phyloP scores from a whole-genome alignment of 2,888 invertebrate genomes.

The Prosopocoilus inquinatus region DNA sequence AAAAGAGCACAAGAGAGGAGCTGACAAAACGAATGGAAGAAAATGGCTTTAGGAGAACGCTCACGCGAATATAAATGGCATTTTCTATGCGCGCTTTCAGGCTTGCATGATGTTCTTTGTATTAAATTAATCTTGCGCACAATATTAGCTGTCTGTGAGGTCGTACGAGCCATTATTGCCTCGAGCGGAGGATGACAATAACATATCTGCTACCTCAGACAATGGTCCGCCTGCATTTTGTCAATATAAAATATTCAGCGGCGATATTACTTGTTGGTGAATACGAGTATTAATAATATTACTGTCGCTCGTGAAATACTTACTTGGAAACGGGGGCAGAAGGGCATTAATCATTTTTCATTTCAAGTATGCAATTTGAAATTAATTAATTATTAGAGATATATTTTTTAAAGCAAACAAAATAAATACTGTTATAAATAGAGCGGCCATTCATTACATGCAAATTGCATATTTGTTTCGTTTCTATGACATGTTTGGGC shows the following conservation, averaged over 20 bases:
- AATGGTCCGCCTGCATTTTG: slow-evolving; percentile 40
- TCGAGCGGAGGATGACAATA: slow-evolving; percentile 39
- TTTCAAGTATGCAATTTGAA: too few relatives aligned
- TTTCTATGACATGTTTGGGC: too few relatives aligned
- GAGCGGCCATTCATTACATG: too few relatives aligned
- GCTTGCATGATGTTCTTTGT: slow-evolving; percentile 33
- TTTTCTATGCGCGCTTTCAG: slow-evolving; percentile 26
- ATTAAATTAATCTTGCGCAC: slow-evolving; percentile 40
- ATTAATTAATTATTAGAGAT: too few relatives aligned
- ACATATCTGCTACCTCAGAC: slow-evolving; percentile 43
- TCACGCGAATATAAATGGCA: slow-evolving; percentile 26
- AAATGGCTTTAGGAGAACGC: slow-evolving; percentile 24
- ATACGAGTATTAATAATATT: slow-evolving; percentile 11
- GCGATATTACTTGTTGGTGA: slow-evolving; percentile 18
- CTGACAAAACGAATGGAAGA: slow-evolving; percentile 18
- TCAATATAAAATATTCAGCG: slow-evolving; percentile 41
- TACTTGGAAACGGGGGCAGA: too few relatives aligned
- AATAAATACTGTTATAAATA: too few relatives aligned
- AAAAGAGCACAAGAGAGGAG: too few relatives aligned
- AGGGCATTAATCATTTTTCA: too few relatives aligned
- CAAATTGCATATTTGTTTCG: too few relatives aligned
- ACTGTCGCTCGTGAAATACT: too few relatives aligned
- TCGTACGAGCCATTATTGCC: slow-evolving; percentile 34
- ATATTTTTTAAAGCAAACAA: too few relatives aligned
- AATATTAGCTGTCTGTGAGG: slow-evolving; percentile 39